Evolutionary conservation across 37 sponge, comb jelly and placozoan species (phyloP), one percentile per base, ranked within the genome.

Genomic region (Petrosia ficiformis): DNA sequence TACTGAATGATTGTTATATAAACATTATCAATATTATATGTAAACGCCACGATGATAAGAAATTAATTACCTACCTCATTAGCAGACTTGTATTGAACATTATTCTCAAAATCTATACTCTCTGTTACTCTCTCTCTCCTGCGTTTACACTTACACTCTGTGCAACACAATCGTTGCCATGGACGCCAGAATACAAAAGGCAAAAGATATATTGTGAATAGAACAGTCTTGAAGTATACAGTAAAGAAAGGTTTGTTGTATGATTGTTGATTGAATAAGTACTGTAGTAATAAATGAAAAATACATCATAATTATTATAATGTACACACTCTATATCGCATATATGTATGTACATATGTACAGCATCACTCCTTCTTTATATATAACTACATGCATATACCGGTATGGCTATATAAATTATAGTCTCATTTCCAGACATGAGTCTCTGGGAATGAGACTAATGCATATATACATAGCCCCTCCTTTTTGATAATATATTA

Each of bases 151-250:
- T 14, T 48, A 48, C 54, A 48, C 8, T 14, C 44, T 31, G 72
- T 19, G n/a, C 48, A 42, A 48, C 54, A 91, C 38, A 76, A 61
- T 16, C 87, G 76, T 65, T 91, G 92, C 92, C 92, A 91, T 59
- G 92, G 92, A 2, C 87, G 70, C 92, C 92, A 91, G 73, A 91
- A 91, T 25, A 86, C 38, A 58, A 91, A 91, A 8, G 87, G 84
- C 38, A 82, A 39, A 26, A 95, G 86, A 66, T 90, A 95, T 52
- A 88, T 76, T 30, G 77, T 73, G 82, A 95, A 90, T 68, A 95
- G 86, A 25, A 82, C 44, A 26, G 96, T 88, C 84, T 95, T 88
- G 73, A 95, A 95, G 77, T 95, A 95, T 32, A 86, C 83, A 22
- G 89, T 72, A 43, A 91, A 90, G 67, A 95, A 73, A 16, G 96